Evolutionary conservation across 2,888 invertebrate genomes (phyloP), one percentile per base, ranked within the genome.

Genomic region (Xylocampa areola): DNA sequence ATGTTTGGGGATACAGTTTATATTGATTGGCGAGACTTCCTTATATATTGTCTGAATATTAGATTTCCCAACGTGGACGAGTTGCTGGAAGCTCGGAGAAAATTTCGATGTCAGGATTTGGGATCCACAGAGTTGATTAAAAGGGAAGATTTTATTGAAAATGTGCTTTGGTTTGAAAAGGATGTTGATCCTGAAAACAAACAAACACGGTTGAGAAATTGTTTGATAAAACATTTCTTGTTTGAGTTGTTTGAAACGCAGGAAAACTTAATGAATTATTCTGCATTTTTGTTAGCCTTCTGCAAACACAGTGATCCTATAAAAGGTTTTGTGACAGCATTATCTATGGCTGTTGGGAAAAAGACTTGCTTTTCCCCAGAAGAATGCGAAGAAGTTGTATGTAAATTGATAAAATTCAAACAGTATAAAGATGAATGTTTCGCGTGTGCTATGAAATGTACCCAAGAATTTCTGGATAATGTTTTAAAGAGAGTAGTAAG

Each of bases 21-120:
- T 61, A 76, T 96, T 7, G 95, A 96, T 73, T 96, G 96, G 96
- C 94, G 95, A 73, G 96, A 96, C 80, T 96, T 96, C 73, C 85
- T 96, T 8, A 88, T 96, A 64, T 94, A 94, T 74, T 95, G 95
- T 76, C 79, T 96, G 25, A 91, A 95, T 69, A 77, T 96, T 7
- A 85, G 88, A 35, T 95, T 90, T 79, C 96, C 96, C 0, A 92
- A 85, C 0, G 82, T 93, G 25, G 88, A 91, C 1, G 94, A 96
- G 66, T 79, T 96, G 50, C 77, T 96, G 33, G 77, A 88, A 11
- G 66, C 93, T 7, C 93, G 95, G 19, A 86, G 88, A 45, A 81
- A 78, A 4, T 95, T 95, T 58, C 82, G 94, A 25, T 88, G 88
- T 21, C 80, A 84, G 36, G 96, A 96, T 80, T 64, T 68, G 2